These are phyloP conservation scores for Rhincodon typus DNA, from an alignment of 2,797 vertebrate species.

Conservation along the genomic window DNA sequence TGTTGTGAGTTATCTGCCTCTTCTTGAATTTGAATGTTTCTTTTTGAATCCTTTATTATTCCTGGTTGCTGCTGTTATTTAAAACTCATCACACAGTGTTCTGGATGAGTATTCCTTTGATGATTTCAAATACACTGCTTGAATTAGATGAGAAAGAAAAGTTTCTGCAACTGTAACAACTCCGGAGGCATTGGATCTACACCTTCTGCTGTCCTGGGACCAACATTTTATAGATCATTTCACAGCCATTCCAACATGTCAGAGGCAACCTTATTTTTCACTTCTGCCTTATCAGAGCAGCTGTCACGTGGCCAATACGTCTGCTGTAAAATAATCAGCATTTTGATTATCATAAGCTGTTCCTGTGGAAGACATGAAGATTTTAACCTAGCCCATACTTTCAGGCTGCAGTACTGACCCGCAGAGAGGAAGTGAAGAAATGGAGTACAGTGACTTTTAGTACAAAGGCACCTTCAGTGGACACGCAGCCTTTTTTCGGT, in stretches of 20 bases:
- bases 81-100: background rate
- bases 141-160: background rate
- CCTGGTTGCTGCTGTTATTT: background rate
- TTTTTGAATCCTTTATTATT: background rate
- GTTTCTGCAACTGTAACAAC: background rate
- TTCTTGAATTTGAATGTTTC: background rate
- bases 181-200: background rate
- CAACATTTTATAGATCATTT: background rate
- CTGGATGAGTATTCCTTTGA: background rate
- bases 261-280: background rate
- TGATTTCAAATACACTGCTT: background rate
- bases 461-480: background rate
- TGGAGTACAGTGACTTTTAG: background rate
- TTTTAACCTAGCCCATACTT: background rate
- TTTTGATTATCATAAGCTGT: background rate
- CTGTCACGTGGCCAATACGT: background rate
- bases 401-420: background rate
- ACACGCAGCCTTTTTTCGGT: background rate
- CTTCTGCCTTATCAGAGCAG: background rate
- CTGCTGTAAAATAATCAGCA: background rate
- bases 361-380: background rate
- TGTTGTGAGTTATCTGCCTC: background rate
- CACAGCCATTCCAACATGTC: background rate
- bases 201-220: background rate
- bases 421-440: background rate